These are phyloP conservation scores for Calameuta idolon DNA, from an alignment of 2,888 invertebrate genomes.

Conservation along the genomic window DNA sequence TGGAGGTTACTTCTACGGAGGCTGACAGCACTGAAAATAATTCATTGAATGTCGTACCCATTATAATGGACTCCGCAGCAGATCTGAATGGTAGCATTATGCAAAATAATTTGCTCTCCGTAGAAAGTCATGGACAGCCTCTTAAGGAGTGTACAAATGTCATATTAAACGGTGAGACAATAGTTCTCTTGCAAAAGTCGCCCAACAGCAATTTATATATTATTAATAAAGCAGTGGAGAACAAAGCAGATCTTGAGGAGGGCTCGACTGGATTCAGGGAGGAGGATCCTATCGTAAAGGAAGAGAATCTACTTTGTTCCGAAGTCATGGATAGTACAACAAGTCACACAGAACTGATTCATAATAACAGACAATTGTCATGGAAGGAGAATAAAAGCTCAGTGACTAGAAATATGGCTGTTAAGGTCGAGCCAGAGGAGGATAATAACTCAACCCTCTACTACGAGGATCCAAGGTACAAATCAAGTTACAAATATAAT, in stretches of 20 bases:
- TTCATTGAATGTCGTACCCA: constrained; percentile 26
- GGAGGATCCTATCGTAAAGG: neutral
- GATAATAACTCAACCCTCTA: constrained; percentile 23
- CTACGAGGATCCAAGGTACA: neutral
- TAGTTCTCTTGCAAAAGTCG: constrained; percentile 58
- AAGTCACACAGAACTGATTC: constrained; percentile 25
- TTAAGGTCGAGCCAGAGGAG: constrained; percentile 23
- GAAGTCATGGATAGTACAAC: constrained; percentile 32
- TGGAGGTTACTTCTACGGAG: constrained; percentile 52
- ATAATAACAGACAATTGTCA: constrained; percentile 34
- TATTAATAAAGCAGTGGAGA: constrained; percentile 62
- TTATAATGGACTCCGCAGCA: constrained; percentile 25
- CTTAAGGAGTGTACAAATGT: constrained; percentile 55
- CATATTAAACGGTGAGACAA: constrained; percentile 62
- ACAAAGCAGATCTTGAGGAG: constrained; percentile 28
- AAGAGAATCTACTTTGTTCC: constrained; percentile 20
- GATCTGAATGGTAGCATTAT: constrained; percentile 32
- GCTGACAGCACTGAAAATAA: constrained; percentile 29
- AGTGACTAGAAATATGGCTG: constrained; percentile 18
- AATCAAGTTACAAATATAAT: neutral
- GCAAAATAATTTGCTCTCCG: constrained; percentile 30
- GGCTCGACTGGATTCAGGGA: constrained; percentile 26
- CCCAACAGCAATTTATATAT: constrained; percentile 64
- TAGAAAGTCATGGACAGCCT: constrained; percentile 37
- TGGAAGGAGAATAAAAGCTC: constrained; percentile 12